phyloP scores from a whole-genome alignment of 2,113 vertebrate genomes.

The Piaya cayana region DNA sequence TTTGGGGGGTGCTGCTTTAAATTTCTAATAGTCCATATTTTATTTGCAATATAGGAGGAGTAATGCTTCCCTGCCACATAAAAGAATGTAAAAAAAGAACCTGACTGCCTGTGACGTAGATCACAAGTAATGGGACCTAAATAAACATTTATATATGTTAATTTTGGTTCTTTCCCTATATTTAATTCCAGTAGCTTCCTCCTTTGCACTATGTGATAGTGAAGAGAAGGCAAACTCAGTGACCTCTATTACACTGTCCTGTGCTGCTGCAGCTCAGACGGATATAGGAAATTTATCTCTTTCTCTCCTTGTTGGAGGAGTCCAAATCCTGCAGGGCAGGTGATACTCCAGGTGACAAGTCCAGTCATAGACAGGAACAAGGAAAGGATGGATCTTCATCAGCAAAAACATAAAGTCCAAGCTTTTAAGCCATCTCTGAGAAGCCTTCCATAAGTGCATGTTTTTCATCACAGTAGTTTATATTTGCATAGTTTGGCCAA shows the following conservation, averaged over 20 bases:
- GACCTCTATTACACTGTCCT: background rate
- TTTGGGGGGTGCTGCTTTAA: background rate
- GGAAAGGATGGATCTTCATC: background rate
- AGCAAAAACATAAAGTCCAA: background rate
- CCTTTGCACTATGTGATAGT: background rate
- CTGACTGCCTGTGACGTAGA: background rate
- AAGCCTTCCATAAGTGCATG: fast-evolving
- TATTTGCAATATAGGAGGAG: background rate
- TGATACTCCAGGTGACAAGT: fast-evolving
- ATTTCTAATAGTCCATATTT: background rate
- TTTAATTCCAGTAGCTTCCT: background rate
- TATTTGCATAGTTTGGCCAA: background rate
- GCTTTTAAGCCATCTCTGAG: background rate
- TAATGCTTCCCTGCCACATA: background rate
- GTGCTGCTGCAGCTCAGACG: background rate
- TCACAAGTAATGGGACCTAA: background rate
- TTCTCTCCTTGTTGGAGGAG: background rate
- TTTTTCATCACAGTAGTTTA: background rate
- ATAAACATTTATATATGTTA: background rate
- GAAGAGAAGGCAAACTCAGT: background rate
- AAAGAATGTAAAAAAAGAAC: background rate
- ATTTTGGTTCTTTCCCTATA: background rate
- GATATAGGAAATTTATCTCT: background rate
- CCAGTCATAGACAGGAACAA: background rate
- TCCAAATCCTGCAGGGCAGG: background rate